phyloP scores from a whole-genome alignment of 2,888 invertebrate species.

The Gari tellinella region DNA sequence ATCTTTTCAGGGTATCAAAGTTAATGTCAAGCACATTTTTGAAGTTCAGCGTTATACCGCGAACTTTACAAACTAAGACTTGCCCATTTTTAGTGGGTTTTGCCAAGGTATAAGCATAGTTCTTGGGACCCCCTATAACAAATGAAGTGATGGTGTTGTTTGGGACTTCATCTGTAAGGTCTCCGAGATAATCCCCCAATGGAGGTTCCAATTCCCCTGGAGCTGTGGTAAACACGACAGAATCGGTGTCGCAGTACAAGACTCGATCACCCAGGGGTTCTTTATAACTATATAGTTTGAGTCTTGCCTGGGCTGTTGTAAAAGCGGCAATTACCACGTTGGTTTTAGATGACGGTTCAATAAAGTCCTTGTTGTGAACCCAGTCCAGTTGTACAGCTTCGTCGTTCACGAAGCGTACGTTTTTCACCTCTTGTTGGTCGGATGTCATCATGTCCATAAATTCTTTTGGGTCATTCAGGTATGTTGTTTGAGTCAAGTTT shows the following conservation, averaged over 20 bases:
- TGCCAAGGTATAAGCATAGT: constrained; percentile 19
- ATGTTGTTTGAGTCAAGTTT: constrained; percentile 13
- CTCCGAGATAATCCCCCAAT: constrained; percentile 77
- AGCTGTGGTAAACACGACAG: constrained; percentile 14
- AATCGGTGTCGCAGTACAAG: constrained; percentile 27
- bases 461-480: constrained; percentile 4
- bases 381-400: constrained; percentile 25
- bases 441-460: constrained; percentile 31
- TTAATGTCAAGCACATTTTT: constrained; percentile 31
- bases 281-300: constrained; percentile 35
- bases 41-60: constrained; percentile 36
- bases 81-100: constrained; percentile 24
- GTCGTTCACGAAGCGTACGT: constrained; percentile 23
- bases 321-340: constrained; percentile 40
- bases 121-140: constrained; percentile 27
- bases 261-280: constrained; percentile 20
- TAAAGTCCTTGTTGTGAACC: constrained; percentile 29
- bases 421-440: constrained; percentile 19
- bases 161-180: constrained; percentile 81
- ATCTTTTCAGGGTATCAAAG: constrained; percentile 22
- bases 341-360: constrained; percentile 17
- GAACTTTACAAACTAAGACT: constrained; percentile 17
- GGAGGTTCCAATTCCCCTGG: constrained; percentile 50
- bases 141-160: constrained; percentile 23
- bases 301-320: constrained; percentile 44